These are phyloP conservation scores for Channa maculata DNA, from an alignment of 2,113 vertebrate genomes.

Conservation along the genomic window DNA sequence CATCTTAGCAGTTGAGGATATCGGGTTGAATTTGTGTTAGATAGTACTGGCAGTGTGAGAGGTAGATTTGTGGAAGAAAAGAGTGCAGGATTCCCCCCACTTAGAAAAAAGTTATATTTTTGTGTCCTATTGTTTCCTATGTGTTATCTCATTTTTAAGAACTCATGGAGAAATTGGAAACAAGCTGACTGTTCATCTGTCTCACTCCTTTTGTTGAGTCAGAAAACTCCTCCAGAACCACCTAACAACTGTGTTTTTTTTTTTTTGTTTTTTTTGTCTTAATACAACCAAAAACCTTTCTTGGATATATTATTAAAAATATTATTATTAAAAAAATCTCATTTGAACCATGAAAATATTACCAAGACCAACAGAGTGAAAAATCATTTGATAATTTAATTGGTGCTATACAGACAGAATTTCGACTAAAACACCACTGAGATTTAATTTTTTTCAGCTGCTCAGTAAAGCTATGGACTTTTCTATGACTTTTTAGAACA, in stretches of 20 bases:
- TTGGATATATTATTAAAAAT: too few relatives aligned
- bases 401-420: too few relatives aligned
- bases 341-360: too few relatives aligned
- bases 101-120: neutral
- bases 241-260: neutral
- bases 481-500: conserved; percentile 1
- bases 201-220: neutral
- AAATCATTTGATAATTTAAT: too few relatives aligned
- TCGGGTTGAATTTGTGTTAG: conserved; percentile 26
- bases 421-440: too few relatives aligned
- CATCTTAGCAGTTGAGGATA: conserved; percentile 39
- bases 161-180: too few relatives aligned
- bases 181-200: neutral
- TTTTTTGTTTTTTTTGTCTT: too few relatives aligned
- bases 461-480: neutral
- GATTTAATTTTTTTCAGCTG: too few relatives aligned
- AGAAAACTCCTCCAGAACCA: neutral
- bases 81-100: neutral
- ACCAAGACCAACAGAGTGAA: too few relatives aligned
- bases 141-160: neutral
- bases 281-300: too few relatives aligned
- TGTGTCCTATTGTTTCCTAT: too few relatives aligned
- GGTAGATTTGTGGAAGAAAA: neutral
- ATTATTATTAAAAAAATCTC: too few relatives aligned
- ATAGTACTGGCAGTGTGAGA: conserved; percentile 3